Evolutionary conservation across 2,888 invertebrate species (phyloP).

Genomic region (Brachyptera risi): DNA sequence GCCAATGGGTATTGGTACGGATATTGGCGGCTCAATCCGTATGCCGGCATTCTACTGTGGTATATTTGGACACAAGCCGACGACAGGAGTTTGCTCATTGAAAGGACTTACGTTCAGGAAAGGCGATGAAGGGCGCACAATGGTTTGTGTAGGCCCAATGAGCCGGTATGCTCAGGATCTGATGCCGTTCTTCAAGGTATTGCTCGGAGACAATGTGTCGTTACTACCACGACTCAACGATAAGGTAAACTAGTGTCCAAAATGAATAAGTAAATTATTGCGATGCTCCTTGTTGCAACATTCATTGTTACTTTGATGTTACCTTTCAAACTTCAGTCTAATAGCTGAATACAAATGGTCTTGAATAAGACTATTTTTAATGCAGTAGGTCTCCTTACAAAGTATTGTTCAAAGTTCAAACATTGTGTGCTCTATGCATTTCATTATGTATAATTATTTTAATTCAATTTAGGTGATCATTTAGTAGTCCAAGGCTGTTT

Average conservation of each 20-base stretch:
- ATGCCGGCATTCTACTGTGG: constrained; percentile 91
- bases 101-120: constrained; percentile 61
- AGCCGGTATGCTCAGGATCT: constrained; percentile 75
- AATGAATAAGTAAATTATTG: too few species aligned
- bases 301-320: too few species aligned
- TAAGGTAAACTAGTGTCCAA: constrained; percentile 35
- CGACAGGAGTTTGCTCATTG: constrained; percentile 60
- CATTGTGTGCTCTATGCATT: too few species aligned
- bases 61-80: constrained; percentile 80
- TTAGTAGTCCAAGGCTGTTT: too few species aligned
- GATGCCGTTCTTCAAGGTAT: constrained; percentile 65
- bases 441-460: too few species aligned
- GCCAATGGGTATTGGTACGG: constrained; percentile 82
- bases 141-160: constrained; percentile 82
- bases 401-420: too few species aligned
- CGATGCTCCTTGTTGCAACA: too few species aligned
- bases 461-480: too few species aligned
- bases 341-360: too few species aligned
- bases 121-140: constrained; percentile 64
- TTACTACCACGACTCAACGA: constrained; percentile 55
- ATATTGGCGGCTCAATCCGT: constrained; percentile 93
- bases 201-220: constrained; percentile 52
- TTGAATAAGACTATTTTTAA: too few species aligned
- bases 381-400: too few species aligned
- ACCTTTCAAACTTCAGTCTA: too few species aligned